These are phyloP conservation scores for Eupithecia subumbrata DNA, from an alignment of 2,888 invertebrate species.

Conservation along the genomic window DNA sequence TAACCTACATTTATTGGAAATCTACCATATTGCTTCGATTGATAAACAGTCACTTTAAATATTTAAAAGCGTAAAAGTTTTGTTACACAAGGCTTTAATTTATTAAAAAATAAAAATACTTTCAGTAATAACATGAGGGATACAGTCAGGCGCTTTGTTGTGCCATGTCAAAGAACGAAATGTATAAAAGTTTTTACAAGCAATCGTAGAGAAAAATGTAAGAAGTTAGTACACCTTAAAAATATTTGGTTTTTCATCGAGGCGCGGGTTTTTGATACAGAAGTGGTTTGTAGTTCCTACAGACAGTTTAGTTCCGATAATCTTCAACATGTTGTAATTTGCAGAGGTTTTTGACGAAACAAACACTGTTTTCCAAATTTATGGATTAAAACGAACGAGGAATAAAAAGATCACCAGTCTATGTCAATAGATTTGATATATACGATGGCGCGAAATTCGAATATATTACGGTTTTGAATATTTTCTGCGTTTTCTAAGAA, in stretches of 20 bases:
- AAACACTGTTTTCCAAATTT: neutral
- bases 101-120: conserved; percentile 8
- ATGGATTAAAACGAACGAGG: neutral
- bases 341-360: neutral
- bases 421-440: neutral
- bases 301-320: neutral
- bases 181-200: neutral
- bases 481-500: neutral
- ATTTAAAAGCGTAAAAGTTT: conserved; percentile 11
- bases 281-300: neutral
- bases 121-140: neutral
- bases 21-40: conserved; percentile 4
- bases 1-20: neutral
- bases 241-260: neutral
- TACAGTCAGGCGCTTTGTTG: conserved; percentile 3
- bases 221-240: neutral
- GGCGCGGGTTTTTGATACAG: neutral
- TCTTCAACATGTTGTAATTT: neutral
- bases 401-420: neutral
- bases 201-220: neutral
- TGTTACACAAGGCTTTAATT: conserved; percentile 10
- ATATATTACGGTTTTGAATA: neutral
- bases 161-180: neutral
- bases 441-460: neutral
- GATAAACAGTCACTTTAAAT: conserved; percentile 9